Evolutionary conservation across 2,888 invertebrate species (phyloP).

Genomic region (Mythimna pallens): DNA sequence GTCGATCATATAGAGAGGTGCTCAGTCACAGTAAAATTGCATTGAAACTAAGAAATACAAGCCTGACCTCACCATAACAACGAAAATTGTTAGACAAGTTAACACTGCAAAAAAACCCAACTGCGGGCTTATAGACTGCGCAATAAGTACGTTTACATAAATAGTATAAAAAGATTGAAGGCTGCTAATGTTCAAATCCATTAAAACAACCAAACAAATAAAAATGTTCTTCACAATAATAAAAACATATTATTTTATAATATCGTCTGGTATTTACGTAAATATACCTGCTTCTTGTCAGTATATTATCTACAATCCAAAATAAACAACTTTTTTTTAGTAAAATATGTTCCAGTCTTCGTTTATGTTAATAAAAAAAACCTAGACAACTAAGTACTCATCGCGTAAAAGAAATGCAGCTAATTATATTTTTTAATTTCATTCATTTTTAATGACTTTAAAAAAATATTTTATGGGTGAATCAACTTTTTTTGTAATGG

Average conservation of each 20-base stretch:
- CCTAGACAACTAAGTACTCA: slow-evolving; percentile 36
- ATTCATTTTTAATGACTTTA: slow-evolving; percentile 37
- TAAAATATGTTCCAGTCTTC: slow-evolving; percentile 26
- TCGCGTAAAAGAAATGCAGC: slow-evolving; percentile 11
- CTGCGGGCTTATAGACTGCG: neutral
- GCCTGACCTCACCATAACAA: slow-evolving; percentile 32
- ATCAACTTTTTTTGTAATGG: slow-evolving; percentile 18
- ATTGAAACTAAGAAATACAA: slow-evolving; percentile 40
- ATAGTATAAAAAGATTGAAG: slow-evolving; percentile 15
- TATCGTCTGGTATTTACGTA: slow-evolving; percentile 18
- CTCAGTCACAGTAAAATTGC: slow-evolving; percentile 43
- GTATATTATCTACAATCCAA: slow-evolving; percentile 10
- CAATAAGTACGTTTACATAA: slow-evolving; percentile 28
- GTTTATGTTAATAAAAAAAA: slow-evolving; percentile 21
- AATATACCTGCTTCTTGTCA: slow-evolving; percentile 36
- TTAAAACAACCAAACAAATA: slow-evolving; percentile 1
- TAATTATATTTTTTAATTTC: slow-evolving; percentile 6
- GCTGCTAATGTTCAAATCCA: neutral
- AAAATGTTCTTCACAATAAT: slow-evolving; percentile 6
- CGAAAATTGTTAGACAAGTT: slow-evolving; percentile 35
- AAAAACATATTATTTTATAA: slow-evolving; percentile 7
- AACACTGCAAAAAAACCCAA: slow-evolving; percentile 27
- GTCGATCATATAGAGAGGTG: slow-evolving; percentile 37
- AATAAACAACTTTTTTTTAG: slow-evolving; percentile 8
- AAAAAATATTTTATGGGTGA: slow-evolving; percentile 7